Conservation (phyloP, 2,888 invertebrate genomes). For the Sericinus montela region DNA sequence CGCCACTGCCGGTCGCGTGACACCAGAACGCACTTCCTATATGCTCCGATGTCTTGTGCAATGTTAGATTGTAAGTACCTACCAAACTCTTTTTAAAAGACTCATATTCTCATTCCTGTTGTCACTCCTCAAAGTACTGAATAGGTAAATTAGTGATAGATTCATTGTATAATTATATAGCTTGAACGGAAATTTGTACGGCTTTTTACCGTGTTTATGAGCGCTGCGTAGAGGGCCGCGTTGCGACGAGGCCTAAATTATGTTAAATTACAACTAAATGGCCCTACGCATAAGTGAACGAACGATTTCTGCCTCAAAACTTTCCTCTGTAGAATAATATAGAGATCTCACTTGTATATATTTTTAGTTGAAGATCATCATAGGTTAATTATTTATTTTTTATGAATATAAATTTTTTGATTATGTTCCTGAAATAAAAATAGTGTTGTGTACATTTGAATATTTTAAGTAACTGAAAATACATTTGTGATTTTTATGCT, state of each 20-base stretch:
- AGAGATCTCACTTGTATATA: conserved; percentile 60
- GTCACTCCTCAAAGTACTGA: conserved; percentile 19
- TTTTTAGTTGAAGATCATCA: conserved; percentile 26
- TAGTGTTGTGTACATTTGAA: conserved; percentile 9
- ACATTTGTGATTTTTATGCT: conserved; percentile 12
- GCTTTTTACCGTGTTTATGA: not conserved
- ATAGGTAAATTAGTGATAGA: conserved; percentile 4
- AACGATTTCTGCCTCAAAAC: conserved; percentile 22
- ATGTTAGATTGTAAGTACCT: conserved; percentile 78
- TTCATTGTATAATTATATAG: not conserved
- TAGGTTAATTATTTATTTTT: conserved; percentile 32
- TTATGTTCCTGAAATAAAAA: conserved; percentile 15
- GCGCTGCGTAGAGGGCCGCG: not conserved
- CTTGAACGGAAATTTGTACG: not conserved
- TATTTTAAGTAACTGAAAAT: conserved; percentile 10
- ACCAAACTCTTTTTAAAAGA: conserved; percentile 42
- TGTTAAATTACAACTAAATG: conserved; percentile 2
- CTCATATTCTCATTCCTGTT: conserved; percentile 24
- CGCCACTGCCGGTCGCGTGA: conserved; percentile 70
- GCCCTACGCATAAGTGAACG: conserved; percentile 5
- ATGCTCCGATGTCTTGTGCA: conserved; percentile 64
- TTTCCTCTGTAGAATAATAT: conserved; percentile 31
- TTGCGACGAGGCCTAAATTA: conserved; percentile 16
- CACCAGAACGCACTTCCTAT: conserved; percentile 41
- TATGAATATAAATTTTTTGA: not conserved